Percentiles rank a stretch among this genome's conserved stretches.
Evolutionary conservation across 2,888 invertebrate genomes (phyloP).

Genomic region (Lasioglossum pauxillum): DNA sequence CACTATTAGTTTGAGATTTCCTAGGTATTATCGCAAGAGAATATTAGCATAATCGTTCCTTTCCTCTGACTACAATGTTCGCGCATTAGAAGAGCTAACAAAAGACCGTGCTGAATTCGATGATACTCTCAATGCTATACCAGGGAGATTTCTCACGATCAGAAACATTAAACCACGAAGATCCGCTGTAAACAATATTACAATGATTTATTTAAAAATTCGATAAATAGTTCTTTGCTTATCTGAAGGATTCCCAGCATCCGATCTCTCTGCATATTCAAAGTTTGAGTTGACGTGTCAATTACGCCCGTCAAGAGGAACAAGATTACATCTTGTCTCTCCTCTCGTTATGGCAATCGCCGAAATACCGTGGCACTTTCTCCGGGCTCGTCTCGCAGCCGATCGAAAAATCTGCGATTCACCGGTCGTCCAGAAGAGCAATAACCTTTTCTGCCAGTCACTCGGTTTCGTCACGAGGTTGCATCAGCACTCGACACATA

Average conservation of each 20-base stretch:
- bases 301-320: background rate
- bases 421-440: slow-evolving; percentile 34
- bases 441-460: slow-evolving; percentile 51
- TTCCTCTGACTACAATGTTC: background rate
- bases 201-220: background rate
- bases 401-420: slow-evolving; percentile 33
- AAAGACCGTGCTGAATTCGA: background rate
- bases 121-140: background rate
- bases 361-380: background rate
- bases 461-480: slow-evolving; percentile 13
- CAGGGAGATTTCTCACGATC: background rate
- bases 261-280: background rate
- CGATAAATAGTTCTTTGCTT: too few species aligned
- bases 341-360: background rate
- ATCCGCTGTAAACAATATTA: background rate
- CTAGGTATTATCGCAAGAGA: background rate
- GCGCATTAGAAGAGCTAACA: background rate
- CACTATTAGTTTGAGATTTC: background rate
- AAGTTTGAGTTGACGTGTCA: background rate
- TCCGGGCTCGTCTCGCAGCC: slow-evolving; percentile 14
- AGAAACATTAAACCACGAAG: background rate
- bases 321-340: background rate
- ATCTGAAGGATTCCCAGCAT: too few species aligned
- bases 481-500: slow-evolving; percentile 1
- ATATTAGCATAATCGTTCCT: background rate